Base-by-base conservation (phyloP, 2,113 vertebrate species). In the Callipepla californica region DNA sequence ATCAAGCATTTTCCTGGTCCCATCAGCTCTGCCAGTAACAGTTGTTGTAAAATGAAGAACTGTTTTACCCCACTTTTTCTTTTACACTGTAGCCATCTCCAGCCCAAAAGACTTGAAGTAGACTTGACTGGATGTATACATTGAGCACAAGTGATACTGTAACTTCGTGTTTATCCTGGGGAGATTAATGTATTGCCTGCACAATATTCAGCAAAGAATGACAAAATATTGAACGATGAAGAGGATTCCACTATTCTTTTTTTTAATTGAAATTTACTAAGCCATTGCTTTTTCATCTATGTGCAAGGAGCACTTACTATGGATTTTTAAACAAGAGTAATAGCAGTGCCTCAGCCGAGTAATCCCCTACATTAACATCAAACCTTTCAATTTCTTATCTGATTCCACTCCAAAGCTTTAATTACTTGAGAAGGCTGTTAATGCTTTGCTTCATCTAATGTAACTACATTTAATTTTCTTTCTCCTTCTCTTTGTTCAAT, bases 341-440 rank as follows among this genome's bases (percentile, higher is more conserved):
- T 4, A 69, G 87, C 83, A 91, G 59, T 25, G 44, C 61, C 65
- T 94, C 80, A 68, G 50, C 48, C 38, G 81, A 76, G 50, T 40
- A 80, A 90, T 76, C 62, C 34, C 28, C 3, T 10, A 73, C 13
- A 3, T 74, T 72, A 92, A 80, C 84, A 92, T 34, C 50, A 85
- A 80, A 87, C 51, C 8, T 2, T 90, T 85, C 83, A 42, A 86
- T 69, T 74, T 80, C 85, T 79, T 67, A 74, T 38, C 85, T 77
- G 79, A 65, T 42, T 92, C 69, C 62, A 48, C 34, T 63, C 65
- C 65, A 88, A 81, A 91, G 67, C 75, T 91, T 90, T 92, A 90
- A 86, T 81, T 87, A 78, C 90, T 73, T 91, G 86, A 65, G 89
- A 93, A 89, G 51, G 67, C 74, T 93, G 61, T 57, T 77, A 92